phyloP scores from a whole-genome alignment of 2,797 vertebrate species.

The Loris lydekkerianus region DNA sequence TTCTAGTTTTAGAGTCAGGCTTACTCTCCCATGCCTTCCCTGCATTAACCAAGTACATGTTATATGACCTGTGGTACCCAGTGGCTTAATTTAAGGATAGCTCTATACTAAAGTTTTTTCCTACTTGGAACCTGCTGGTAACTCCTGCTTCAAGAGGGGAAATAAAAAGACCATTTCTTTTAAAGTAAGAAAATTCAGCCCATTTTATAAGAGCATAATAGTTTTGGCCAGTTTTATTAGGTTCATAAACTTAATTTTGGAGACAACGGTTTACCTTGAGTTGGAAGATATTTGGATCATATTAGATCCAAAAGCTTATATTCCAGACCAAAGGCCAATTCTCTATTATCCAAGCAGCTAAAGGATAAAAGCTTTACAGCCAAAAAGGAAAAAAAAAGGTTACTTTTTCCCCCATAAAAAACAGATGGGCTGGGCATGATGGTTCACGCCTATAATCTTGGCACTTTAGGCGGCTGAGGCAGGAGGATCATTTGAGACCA shows the following conservation, averaged over 20 bases:
- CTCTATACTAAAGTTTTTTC: not conserved
- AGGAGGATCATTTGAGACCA: not conserved
- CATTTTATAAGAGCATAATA: not conserved
- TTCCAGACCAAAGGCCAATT: not conserved
- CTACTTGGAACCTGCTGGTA: slow-evolving; percentile 12
- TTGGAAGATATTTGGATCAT: not conserved
- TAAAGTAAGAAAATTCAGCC: slow-evolving; percentile 39
- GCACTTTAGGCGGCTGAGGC: not conserved
- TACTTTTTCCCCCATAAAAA: not conserved
- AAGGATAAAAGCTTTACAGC: not conserved
- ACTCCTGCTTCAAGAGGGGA: slow-evolving; percentile 6
- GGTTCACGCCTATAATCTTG: not conserved
- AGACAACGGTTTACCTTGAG: not conserved
- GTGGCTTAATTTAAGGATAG: not conserved
- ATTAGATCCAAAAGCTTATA: not conserved
- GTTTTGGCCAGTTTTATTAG: not conserved
- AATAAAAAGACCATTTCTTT: slow-evolving; percentile 64
- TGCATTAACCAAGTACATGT: not conserved
- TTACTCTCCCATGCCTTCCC: not conserved
- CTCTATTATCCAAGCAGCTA: not conserved
- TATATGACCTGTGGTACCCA: not conserved
- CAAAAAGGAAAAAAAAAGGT: not conserved
- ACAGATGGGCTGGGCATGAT: not conserved
- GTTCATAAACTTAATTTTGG: not conserved
- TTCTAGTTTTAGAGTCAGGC: not conserved